These are phyloP conservation scores for Stenopsyche tienmushanensis DNA, from an alignment of 1,140 invertebrate species.

Conservation along the genomic window DNA sequence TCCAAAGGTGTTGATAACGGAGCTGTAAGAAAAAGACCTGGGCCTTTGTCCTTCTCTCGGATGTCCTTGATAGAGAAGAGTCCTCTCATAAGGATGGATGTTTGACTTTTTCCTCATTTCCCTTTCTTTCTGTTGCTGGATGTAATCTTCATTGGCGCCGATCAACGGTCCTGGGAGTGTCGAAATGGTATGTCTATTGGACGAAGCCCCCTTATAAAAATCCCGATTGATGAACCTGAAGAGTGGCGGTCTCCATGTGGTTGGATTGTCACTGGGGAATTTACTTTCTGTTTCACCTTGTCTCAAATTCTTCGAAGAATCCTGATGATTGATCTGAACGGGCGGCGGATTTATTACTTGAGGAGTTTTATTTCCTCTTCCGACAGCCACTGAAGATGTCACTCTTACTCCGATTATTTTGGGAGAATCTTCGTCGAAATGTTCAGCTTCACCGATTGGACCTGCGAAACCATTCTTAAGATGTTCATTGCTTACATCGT, in stretches of 20 bases:
- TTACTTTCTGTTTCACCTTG: conserved; percentile 14
- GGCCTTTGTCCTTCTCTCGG: conserved; percentile 33
- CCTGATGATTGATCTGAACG: conserved; percentile 14
- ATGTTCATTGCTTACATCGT: conserved; percentile 29
- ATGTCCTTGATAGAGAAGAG: conserved; percentile 26
- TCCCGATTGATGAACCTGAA: conserved; percentile 29
- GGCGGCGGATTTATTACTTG: conserved; percentile 13
- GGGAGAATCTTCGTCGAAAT: conserved; percentile 42
- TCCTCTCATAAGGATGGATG: conserved; percentile 39
- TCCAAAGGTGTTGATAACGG: conserved; percentile 36
- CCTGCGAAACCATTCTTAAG: conserved; percentile 30
- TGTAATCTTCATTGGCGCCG: conserved; percentile 39
- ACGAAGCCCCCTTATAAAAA: conserved; percentile 36
- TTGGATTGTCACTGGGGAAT: conserved; percentile 29
- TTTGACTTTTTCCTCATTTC: conserved; percentile 30
- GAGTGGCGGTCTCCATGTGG: conserved; percentile 36
- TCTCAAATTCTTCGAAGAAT: conserved; percentile 34
- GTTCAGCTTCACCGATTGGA: conserved; percentile 25
- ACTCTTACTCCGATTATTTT: conserved; percentile 56
- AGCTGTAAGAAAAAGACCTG: conserved; percentile 38
- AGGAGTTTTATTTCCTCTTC: conserved; percentile 42
- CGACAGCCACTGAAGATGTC: conserved; percentile 54
- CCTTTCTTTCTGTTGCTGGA: conserved; percentile 38
- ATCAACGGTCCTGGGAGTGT: conserved; percentile 29
- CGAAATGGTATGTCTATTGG: conserved; percentile 36